phyloP scores from a whole-genome alignment of 1,140 invertebrate species.

The Drepana arcuata region DNA sequence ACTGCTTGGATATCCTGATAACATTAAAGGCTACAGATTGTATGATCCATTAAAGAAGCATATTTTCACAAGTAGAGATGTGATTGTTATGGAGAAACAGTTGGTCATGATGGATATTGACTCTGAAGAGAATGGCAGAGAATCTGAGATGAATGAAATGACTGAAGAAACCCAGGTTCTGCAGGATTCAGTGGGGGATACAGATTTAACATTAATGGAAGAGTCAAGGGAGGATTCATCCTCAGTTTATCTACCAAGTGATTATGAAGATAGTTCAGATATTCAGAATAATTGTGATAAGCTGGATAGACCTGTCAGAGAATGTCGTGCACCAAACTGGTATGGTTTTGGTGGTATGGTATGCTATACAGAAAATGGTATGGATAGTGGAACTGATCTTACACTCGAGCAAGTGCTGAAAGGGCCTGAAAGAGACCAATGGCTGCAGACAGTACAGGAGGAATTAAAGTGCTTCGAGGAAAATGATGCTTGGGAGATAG shows the following conservation, averaged over 20 bases:
- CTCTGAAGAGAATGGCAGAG: slow-evolving; percentile 3
- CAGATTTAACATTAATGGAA: slow-evolving; percentile 5
- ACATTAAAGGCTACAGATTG: too few relatives aligned
- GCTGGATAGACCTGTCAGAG: too few relatives aligned
- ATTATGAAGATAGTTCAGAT: too few relatives aligned
- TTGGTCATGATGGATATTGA: too few relatives aligned
- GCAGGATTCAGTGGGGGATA: slow-evolving; percentile 14
- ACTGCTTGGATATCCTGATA: too few relatives aligned
- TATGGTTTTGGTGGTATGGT: too few relatives aligned
- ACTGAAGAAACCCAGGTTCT: not conserved
- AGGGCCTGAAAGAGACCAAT: slow-evolving; percentile 6
- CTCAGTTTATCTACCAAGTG: too few relatives aligned
- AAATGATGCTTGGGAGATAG: slow-evolving; percentile 9
- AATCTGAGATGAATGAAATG: slow-evolving; percentile 4
- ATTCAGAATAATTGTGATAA: too few relatives aligned
- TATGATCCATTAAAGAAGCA: not conserved
- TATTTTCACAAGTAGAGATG: too few relatives aligned
- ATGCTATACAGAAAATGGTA: too few relatives aligned
- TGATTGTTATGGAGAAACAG: too few relatives aligned
- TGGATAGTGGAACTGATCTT: not conserved
- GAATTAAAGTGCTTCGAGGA: slow-evolving; percentile 6
- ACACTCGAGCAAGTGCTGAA: slow-evolving; percentile 3
- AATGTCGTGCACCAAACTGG: too few relatives aligned
- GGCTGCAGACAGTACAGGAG: slow-evolving; percentile 7
- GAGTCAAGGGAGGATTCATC: slow-evolving; percentile 1